These are phyloP conservation scores for Ellobium chinense DNA, from an alignment of 2,888 invertebrate species.

Conservation along the genomic window DNA sequence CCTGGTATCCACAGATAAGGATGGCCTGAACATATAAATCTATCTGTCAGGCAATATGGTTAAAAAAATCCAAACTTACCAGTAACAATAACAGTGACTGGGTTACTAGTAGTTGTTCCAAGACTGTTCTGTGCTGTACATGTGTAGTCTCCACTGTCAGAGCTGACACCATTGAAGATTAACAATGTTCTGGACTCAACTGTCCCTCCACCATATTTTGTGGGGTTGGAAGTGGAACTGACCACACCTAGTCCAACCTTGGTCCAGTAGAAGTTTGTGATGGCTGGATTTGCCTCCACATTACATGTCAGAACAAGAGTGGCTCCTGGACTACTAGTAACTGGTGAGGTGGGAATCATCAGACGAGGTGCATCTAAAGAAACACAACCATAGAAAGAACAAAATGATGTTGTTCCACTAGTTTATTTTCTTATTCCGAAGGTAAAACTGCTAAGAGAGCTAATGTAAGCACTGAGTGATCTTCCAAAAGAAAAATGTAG, in stretches of 20 bases:
- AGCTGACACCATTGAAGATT: conserved; percentile 28
- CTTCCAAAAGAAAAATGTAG: too few species aligned
- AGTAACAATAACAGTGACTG: conserved; percentile 19
- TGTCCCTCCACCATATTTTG: conserved; percentile 49
- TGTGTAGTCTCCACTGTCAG: conserved; percentile 49
- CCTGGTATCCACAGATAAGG: too few species aligned
- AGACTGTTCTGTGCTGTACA: conserved; percentile 49
- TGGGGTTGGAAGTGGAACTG: neutral
- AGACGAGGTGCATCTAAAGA: conserved; percentile 1
- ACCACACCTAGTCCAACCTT: neutral
- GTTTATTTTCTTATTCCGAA: too few species aligned
- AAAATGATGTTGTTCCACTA: too few species aligned
- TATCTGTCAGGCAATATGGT: too few species aligned
- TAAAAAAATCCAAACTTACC: too few species aligned
- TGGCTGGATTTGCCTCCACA: conserved; percentile 8
- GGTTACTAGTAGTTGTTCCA: neutral
- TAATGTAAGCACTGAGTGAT: too few species aligned
- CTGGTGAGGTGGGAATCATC: neutral
- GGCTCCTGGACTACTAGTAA: neutral
- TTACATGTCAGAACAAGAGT: neutral
- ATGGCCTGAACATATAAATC: too few species aligned
- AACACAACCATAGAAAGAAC: too few species aligned
- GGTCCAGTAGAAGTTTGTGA: conserved; percentile 11
- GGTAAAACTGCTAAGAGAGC: too few species aligned
- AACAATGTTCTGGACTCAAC: conserved; percentile 43